Conservation (phyloP, 2,113 vertebrate genomes). For the Hypanus sabinus region DNA sequence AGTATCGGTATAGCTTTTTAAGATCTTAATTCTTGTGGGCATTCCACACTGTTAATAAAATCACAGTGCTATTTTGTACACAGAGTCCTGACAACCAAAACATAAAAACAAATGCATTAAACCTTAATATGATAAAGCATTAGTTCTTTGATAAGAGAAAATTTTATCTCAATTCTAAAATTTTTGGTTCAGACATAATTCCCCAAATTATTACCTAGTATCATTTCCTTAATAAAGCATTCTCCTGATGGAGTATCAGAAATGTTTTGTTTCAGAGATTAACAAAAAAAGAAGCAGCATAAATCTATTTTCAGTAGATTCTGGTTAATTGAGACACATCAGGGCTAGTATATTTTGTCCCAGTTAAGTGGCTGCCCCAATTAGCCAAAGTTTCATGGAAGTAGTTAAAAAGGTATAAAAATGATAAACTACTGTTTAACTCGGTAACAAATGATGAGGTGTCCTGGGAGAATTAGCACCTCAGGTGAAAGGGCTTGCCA, state of each 20-base stretch:
- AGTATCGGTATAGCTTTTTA: background rate
- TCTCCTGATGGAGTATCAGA: background rate
- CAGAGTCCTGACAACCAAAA: no score
- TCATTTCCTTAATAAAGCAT: background rate
- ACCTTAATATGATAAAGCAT: background rate
- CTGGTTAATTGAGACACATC: no score
- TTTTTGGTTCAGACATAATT: background rate
- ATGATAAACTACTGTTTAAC: no score
- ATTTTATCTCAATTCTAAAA: conserved; percentile 1
- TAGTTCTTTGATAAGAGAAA: background rate
- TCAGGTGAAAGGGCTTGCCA: no score
- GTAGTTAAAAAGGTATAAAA: no score
- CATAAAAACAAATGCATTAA: background rate
- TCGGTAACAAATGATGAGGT: no score
- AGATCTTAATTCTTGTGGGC: background rate
- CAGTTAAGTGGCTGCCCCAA: no score
- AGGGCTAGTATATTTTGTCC: no score
- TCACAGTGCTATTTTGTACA: background rate
- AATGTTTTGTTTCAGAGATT: background rate
- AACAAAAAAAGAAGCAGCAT: background rate
- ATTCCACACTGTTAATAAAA: background rate
- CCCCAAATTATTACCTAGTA: background rate
- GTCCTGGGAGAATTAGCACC: no score
- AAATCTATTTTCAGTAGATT: background rate
- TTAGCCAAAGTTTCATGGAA: no score